Conservation (phyloP, 2,113 vertebrate species). For the Haemorhous mexicanus region DNA sequence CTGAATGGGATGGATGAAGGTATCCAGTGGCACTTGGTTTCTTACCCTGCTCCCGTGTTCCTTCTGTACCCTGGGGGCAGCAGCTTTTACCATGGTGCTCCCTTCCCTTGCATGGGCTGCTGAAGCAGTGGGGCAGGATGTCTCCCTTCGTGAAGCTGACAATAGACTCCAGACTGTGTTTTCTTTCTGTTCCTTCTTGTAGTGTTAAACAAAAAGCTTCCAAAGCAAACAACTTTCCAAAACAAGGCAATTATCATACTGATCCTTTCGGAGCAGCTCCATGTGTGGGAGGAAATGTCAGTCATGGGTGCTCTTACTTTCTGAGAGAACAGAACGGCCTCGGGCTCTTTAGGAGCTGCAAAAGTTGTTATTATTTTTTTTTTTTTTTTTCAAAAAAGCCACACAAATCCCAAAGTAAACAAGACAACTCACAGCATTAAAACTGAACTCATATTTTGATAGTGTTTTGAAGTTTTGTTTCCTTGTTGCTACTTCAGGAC, state of each 20-base stretch:
- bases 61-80: background rate
- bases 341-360: background rate
- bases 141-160: background rate
- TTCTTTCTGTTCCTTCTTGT: background rate
- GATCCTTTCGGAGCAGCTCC: background rate
- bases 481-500: fast-evolving
- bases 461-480: background rate
- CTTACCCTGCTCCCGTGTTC: background rate
- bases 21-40: constrained; percentile 13
- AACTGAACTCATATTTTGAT: background rate
- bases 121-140: background rate
- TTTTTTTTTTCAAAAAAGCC: background rate
- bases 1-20: constrained; percentile 98
- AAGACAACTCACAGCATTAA: background rate
- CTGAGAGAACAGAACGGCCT: background rate
- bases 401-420: background rate
- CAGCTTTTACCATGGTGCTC: background rate
- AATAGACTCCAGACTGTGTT: background rate
- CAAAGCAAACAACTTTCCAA: background rate
- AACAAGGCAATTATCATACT: constrained; percentile 14
- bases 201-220: background rate
- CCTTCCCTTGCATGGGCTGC: background rate
- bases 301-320: background rate
- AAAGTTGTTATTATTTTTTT: background rate
- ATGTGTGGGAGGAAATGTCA: background rate